phyloP scores from a whole-genome alignment of 2,888 invertebrate species.

The Sturmia bella region DNA sequence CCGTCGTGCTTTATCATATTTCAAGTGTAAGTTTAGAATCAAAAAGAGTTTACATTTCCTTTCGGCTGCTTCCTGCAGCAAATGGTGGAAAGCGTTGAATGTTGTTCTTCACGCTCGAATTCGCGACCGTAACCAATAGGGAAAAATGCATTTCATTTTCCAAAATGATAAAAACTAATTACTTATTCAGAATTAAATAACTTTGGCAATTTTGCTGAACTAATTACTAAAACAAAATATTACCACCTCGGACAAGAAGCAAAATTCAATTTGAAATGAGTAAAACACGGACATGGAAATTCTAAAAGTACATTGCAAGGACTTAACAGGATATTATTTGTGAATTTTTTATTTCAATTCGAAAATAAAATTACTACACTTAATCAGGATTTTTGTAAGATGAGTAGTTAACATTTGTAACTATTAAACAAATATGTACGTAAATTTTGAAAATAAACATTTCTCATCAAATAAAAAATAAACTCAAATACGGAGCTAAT shows the following conservation, averaged over 20 bases:
- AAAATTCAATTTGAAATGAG: not conserved
- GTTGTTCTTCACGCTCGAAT: constrained; percentile 2
- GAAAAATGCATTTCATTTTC: constrained; percentile 12
- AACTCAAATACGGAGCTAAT: constrained; percentile 36
- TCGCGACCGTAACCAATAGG: constrained; percentile 12
- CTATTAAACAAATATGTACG: not conserved
- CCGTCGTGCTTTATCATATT: not conserved
- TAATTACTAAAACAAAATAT: constrained; percentile 56
- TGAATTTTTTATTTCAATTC: constrained; percentile 28
- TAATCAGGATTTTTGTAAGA: constrained; percentile 23
- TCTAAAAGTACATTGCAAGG: constrained; percentile 46
- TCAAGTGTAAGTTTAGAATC: not conserved
- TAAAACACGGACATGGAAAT: not conserved
- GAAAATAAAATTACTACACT: constrained; percentile 11
- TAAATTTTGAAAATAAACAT: not conserved
- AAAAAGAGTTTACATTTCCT: constrained; percentile 62
- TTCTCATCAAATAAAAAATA: not conserved
- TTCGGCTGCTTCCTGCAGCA: constrained; percentile 40
- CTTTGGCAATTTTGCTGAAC: constrained; percentile 61
- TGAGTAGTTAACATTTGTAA: not conserved
- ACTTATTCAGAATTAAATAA: constrained; percentile 60
- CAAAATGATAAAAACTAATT: constrained; percentile 65
- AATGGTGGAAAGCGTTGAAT: not conserved
- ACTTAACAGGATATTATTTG: constrained; percentile 63
- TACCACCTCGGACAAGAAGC: constrained; percentile 49